Base-by-base conservation (phyloP, 1,140 invertebrate species). In the Patella vulgata region DNA sequence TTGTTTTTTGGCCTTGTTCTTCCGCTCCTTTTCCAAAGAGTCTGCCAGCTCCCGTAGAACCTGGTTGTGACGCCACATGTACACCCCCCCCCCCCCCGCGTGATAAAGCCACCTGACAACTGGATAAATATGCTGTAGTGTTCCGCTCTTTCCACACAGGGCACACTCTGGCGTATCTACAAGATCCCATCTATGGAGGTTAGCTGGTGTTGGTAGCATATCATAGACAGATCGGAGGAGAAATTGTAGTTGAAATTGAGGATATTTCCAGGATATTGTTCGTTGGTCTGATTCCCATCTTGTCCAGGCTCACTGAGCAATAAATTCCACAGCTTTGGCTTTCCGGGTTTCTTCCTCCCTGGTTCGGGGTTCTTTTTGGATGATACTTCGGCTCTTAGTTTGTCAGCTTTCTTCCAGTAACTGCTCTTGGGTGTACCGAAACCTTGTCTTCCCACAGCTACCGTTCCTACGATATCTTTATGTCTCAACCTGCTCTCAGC, bases 281-380 rank as follows among this genome's bases (percentile, higher is more conserved):
- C 43, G 28, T 47, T 58, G 19, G 11, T 23, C n/a, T 17, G 40
- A 28, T n/a, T 46, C 17, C 28, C 31, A 14, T 36, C 44, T 30
- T 19, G 27, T 4, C 42, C 23, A 23, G 2, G 33, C 33, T 48
- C 12, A 93, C 2, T 30, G 5, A 3, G 8, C 28, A 21, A 36
- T n/a, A 17, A 50, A 17, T 51, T 59, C 44, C 23, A 17, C 57
- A 12, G 19, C 39, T 33, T 25, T 48, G n/a, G n/a, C n/a, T n/a
- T n/a, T n/a, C n/a, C n/a, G n/a, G n/a, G n/a, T n/a, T n/a, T n/a
- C n/a, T n/a, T n/a, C n/a, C n/a, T n/a, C n/a, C n/a, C n/a, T n/a
- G n/a, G n/a, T n/a, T n/a, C n/a, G n/a, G n/a, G n/a, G n/a, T n/a
- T n/a, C n/a, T n/a, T n/a, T n/a, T n/a, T n/a, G 57, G 6, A 59